Base-by-base conservation (phyloP, 2,888 invertebrate genomes). In the Acronicta alni region DNA sequence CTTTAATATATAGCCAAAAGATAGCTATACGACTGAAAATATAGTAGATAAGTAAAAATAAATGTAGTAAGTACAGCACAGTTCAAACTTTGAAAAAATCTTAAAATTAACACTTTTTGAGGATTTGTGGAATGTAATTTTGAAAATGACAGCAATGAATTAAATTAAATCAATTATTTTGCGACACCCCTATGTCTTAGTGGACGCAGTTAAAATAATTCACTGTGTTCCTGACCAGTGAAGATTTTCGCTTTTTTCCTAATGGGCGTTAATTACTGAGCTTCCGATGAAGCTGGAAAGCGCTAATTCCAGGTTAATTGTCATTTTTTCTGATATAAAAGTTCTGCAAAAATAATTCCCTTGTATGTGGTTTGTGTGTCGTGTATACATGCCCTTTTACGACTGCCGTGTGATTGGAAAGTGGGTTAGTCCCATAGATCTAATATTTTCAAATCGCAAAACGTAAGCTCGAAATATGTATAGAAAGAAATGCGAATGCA, bases 261-360 rank as follows among this genome's bases (percentile, higher is more conserved):
- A 75, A 75, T 72, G 64, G 52, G 32, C 49, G 74, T 73, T 80
- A 83, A 83, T 82, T 80, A 75, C 72, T 51, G 42, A 54, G 55
- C 62, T 77, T 79, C 79, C 72, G 69, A 66, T 55, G 72, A 75
- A 73, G 57, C 58, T 60, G 63, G 61, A 77, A 76, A 79, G 73
- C 62, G 45, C 63, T 52, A 48, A 66, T 77, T 63, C 71, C 67
- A 75, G 82, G 83, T 82, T 85, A 83, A 85, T 82, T 78, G 80
- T 16, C 10, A 43, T 14, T 8, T 45, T 61, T 65, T 72, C 77
- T 80, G 80, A 73, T 79, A 73, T 65, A 47, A 59, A 63, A 51
- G 68, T 62, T 66, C 67, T 52, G 72, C 44, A 67, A 71, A 67
- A 51, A 57, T 48, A 8, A 52, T 57, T 48, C 47, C 66, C 67